Base-by-base conservation (phyloP, 1,140 invertebrate species). In the Palaemon carinicauda region DNA sequence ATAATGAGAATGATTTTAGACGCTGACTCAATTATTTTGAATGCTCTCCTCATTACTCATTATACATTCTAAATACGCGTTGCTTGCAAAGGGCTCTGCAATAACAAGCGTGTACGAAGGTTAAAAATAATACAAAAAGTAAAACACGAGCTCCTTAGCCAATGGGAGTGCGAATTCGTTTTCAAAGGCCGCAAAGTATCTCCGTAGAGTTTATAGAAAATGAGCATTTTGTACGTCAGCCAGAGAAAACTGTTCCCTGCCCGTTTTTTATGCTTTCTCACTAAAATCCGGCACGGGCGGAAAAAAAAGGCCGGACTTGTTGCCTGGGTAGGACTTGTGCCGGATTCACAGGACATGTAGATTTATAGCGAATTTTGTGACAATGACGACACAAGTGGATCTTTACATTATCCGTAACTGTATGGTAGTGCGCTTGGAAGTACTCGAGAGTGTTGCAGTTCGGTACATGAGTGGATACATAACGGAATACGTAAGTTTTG, bases 141-240 rank as follows among this genome's bases (percentile, higher is more conserved):
- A 41, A 9, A 1, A 9, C 41, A 9, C 41, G 5, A 41, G 0
- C 41, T 41, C 41, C 41, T 41, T 41, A 41, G 5, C 1, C 41
- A 7, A 41, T 1, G 31, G 19, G n/a, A 31, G 27, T 51, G 27
- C 81, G 81, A 69, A 69, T 71, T 85, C 82, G 81, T 71, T 79
- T 71, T 79, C 82, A 85, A 78, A 77, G 41, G 21, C 33, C 74
- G 74, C 82, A 85, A 85, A 85, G 75, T 51, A 69, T 31, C 82
- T 27, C 82, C 82, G 82, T 65, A 85, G 82, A 85, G 74, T 85
- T 85, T 83, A 85, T 79, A 85, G 82, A 85, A 85, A 85, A 85
- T 85, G 82, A 85, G 74, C 74, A 85, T 85, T 85, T 85, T 85
- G 82, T 85, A 75, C 82, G 82, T 56, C 74, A 56, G 74, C 78